phyloP scores from a whole-genome alignment of 2,113 vertebrate species.

The Cinclus cinclus region DNA sequence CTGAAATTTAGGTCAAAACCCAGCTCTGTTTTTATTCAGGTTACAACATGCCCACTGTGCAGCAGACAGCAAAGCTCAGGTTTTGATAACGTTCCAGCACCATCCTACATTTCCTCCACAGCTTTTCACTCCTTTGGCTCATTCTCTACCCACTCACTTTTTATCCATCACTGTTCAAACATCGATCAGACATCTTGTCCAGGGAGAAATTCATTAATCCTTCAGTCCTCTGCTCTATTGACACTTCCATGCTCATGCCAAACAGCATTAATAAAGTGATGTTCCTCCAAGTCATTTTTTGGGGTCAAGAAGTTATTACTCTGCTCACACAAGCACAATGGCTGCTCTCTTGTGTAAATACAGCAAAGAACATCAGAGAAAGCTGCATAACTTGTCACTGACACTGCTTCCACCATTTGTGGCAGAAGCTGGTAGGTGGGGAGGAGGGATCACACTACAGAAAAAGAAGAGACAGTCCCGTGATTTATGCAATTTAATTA shows the following conservation, averaged over 20 bases:
- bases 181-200: not conserved
- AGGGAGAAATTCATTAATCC: not conserved
- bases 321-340: not conserved
- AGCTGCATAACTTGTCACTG: not conserved
- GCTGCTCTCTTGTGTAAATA: not conserved
- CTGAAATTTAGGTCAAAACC: conserved; percentile 37
- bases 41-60: conserved; percentile 26
- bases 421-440: conserved; percentile 41
- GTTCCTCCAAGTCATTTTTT: not conserved
- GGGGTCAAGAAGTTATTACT: not conserved
- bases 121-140: conserved; percentile 55
- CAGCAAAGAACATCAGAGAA: not conserved
- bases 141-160: conserved; percentile 51
- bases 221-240: not conserved
- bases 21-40: conserved; percentile 11
- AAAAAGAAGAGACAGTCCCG: not conserved
- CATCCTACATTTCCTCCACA: conserved; percentile 52
- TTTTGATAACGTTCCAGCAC: conserved; percentile 53
- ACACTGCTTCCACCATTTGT: not conserved
- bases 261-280: not conserved
- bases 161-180: conserved; percentile 31
- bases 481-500: conserved; percentile 32
- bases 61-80: conserved; percentile 22
- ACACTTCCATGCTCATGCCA: not conserved
- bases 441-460: conserved; percentile 14